Evolutionary conservation across 2,797 vertebrate genomes (phyloP), one percentile per base, ranked within the genome.

Genomic region (Cheirogaleus major): DNA sequence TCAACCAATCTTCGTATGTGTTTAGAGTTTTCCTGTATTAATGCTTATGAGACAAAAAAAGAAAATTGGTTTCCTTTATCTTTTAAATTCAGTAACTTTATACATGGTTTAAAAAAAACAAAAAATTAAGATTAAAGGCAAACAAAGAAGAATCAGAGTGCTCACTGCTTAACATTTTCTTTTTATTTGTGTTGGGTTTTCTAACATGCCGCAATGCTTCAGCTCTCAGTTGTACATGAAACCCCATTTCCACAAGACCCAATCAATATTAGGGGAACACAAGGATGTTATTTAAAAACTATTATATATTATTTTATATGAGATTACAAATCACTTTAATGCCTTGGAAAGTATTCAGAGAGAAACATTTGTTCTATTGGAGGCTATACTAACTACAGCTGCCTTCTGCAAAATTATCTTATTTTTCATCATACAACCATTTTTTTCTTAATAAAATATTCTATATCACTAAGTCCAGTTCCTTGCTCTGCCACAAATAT

Each of bases 21-120:
- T 76, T 95, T 75, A 95, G 30, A 80, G 76, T 97, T 61, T 76
- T 90, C 69, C 96, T 50, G 7, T 35, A 84, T 43, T 96, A 82
- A 30, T 75, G 59, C 5, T 82, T 52, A 85, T 48, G 14, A 80
- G 18, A 7, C n/a, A 75, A 86, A 81, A 50, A 48, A 18, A 78
- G 48, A 61, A 75, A 38, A 35, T 27, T 7, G 50, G 81, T 23
- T 75, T 15, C 69, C 89, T 67, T 38, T 95, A 4, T 5, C 81
- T 57, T 93, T 92, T 48, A 93, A 86, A 61, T 96, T 86, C 92
- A 95, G 65, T 81, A 88, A 92, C 25, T 93, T 32, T 45, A 90
- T 7, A 13, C 32, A 6, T 8, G 50, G 70, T 30, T 63, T 59
- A 93, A 95, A 78, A 41, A 93, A 80, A 75, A 32, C 8, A 59